Percentiles rank a stretch among this genome's conserved stretches.
phyloP scores from a whole-genome alignment of 2,797 vertebrate species.

The Lacerta bilineata region DNA sequence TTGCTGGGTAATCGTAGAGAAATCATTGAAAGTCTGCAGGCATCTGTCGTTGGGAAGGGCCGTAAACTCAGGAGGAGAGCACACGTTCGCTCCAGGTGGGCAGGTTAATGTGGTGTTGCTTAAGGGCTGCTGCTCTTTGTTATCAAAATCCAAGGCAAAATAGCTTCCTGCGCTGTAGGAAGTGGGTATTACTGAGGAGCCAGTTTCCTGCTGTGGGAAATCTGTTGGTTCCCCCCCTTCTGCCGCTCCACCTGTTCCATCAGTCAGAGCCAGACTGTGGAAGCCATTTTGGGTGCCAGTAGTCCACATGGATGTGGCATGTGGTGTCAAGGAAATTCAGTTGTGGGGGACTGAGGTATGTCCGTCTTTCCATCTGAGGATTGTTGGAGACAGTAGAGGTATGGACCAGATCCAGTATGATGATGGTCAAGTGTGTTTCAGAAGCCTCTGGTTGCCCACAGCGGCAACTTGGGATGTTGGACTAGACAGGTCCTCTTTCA shows the following conservation, averaged over 20 bases:
- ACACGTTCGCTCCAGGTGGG: too few relatives aligned
- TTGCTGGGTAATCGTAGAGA: not conserved
- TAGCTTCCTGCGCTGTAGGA: not conserved
- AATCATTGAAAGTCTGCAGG: not conserved
- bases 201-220: not conserved
- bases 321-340: too few relatives aligned
- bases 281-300: not conserved
- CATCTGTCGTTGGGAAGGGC: too few relatives aligned
- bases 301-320: not conserved
- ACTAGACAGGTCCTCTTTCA: too few relatives aligned
- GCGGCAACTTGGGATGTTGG: too few relatives aligned
- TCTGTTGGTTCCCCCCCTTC: not conserved
- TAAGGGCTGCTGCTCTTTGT: not conserved
- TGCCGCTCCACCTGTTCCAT: conserved; percentile 12
- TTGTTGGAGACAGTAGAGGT: too few relatives aligned
- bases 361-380: too few relatives aligned
- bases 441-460: too few relatives aligned
- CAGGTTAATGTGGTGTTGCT: not conserved
- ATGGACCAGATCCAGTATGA: too few relatives aligned
- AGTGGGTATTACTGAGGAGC: conserved; percentile 17
- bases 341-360: too few relatives aligned
- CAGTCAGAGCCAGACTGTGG: conserved; percentile 17
- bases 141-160: not conserved
- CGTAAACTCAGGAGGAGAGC: too few relatives aligned
- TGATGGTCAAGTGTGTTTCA: too few relatives aligned